Evolutionary conservation across 2,888 invertebrate species (phyloP).

Genomic region (Lasioglossum oenotherae): DNA sequence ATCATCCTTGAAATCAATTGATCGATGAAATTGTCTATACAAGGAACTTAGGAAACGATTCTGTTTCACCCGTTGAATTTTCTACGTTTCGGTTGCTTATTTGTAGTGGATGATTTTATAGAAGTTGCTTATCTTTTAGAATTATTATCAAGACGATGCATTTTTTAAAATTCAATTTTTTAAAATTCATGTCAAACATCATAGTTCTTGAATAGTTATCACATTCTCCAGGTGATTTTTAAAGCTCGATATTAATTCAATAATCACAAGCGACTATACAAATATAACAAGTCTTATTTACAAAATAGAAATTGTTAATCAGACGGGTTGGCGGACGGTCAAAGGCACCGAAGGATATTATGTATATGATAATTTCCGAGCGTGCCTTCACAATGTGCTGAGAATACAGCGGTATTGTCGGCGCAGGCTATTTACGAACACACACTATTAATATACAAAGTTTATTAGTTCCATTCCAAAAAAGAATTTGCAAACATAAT

Average conservation of each 20-base stretch:
- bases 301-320: background rate
- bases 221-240: background rate
- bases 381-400: background rate
- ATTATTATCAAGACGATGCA: too few relatives aligned
- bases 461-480: slow-evolving; percentile 1
- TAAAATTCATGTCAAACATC: background rate
- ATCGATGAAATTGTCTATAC: background rate
- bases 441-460: background rate
- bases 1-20: background rate
- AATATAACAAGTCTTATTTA: background rate
- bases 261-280: background rate
- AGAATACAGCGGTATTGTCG: background rate
- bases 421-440: background rate
- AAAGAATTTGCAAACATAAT: slow-evolving; percentile 19
- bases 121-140: too few relatives aligned
- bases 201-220: background rate
- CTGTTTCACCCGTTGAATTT: background rate
- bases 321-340: background rate
- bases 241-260: background rate
- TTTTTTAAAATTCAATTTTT: background rate
- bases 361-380: background rate
- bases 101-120: too few relatives aligned
- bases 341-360: background rate
- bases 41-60: background rate
- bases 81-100: too few relatives aligned